These are phyloP conservation scores for Araneus ventricosus DNA, from an alignment of 1,140 invertebrate genomes.

Conservation along the genomic window DNA sequence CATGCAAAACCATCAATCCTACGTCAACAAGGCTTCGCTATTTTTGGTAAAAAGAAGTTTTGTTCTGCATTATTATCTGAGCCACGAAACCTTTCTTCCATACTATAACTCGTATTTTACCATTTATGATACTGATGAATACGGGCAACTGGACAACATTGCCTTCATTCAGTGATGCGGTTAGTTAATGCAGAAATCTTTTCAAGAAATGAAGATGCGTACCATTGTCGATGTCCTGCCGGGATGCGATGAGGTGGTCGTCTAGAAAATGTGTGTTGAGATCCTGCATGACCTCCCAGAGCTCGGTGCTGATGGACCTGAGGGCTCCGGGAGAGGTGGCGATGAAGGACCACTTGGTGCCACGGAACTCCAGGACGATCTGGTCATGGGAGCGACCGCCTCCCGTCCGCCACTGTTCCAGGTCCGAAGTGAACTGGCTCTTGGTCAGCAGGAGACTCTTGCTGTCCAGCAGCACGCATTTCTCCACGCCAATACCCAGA, in stretches of 20 bases:
- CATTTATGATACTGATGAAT: not conserved
- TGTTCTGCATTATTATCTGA: no score
- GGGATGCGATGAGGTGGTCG: slow-evolving; percentile 63
- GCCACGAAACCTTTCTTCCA: not conserved
- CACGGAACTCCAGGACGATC: slow-evolving; percentile 85
- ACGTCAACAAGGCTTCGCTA: no score
- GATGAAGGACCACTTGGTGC: slow-evolving; percentile 83
- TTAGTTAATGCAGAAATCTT: no score
- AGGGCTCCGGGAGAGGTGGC: slow-evolving; percentile 81
- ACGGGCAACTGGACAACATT: not conserved
- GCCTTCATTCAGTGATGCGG: no score
- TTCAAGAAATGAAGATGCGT: not conserved
- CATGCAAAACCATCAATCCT: no score
- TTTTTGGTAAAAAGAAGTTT: no score
- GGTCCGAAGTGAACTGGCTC: slow-evolving; percentile 84
- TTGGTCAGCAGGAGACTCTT: slow-evolving; percentile 84
- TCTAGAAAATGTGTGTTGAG: slow-evolving; percentile 80
- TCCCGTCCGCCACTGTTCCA: slow-evolving; percentile 85
- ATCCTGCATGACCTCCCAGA: slow-evolving; percentile 83
- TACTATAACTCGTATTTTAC: not conserved
- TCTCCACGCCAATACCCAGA: slow-evolving; percentile 84
- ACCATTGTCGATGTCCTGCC: slow-evolving; percentile 69
- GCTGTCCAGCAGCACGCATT: slow-evolving; percentile 85
- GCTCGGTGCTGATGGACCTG: slow-evolving; percentile 82
- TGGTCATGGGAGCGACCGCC: slow-evolving; percentile 85